phyloP scores from a whole-genome alignment of 2,113 vertebrate species.

The Chaetodon trifascialis region DNA sequence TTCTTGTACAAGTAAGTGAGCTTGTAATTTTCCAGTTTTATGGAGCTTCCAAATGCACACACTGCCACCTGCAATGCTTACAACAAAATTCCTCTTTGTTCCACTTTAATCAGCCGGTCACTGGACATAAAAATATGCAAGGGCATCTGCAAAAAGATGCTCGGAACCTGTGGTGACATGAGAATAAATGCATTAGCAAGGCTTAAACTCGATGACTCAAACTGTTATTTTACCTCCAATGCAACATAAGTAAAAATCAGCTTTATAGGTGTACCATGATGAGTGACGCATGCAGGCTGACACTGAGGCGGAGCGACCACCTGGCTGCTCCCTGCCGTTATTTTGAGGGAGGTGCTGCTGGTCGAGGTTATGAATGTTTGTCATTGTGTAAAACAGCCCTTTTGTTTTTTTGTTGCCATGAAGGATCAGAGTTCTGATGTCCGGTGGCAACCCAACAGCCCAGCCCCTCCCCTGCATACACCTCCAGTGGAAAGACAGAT shows the following conservation, averaged over 20 bases:
- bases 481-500: conserved; percentile 67
- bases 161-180: background rate
- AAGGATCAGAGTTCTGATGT: conserved; percentile 74
- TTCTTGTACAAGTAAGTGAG: background rate
- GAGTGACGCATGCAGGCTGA: conserved; percentile 13
- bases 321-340: conserved; percentile 31
- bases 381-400: conserved; percentile 53
- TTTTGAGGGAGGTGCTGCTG: conserved; percentile 44
- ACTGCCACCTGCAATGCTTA: background rate
- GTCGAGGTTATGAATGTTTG: conserved; percentile 65
- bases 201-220: background rate
- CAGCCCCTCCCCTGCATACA: background rate
- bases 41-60: conserved; percentile 10
- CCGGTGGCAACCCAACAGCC: conserved; percentile 58
- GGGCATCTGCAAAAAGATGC: background rate
- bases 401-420: conserved; percentile 41
- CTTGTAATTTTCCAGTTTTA: conserved; percentile 31
- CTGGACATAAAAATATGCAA: conserved; percentile 4
- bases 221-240: background rate
- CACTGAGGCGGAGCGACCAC: conserved; percentile 16
- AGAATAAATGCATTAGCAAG: background rate
- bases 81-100: conserved; percentile 18
- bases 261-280: conserved; percentile 6
- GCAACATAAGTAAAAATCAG: background rate
- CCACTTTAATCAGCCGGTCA: conserved; percentile 29